These are phyloP conservation scores for Malurus leucopterus DNA, from an alignment of 2,797 vertebrate species.

Conservation along the genomic window DNA sequence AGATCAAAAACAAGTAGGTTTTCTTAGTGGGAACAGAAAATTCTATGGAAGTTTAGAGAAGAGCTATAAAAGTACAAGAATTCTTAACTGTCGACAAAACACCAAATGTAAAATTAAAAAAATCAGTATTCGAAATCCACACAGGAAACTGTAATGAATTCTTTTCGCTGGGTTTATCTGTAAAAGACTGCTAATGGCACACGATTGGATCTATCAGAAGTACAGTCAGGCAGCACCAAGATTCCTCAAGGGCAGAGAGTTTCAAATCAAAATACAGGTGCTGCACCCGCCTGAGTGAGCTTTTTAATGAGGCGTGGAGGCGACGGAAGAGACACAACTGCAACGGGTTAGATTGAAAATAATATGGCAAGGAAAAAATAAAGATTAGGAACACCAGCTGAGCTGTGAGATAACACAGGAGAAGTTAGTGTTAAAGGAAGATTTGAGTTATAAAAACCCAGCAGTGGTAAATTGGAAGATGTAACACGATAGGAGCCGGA, in stretches of 20 bases:
- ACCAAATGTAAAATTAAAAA: not conserved
- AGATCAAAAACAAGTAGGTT: not conserved
- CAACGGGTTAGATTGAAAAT: not conserved
- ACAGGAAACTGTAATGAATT: not conserved
- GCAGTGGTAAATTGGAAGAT: conserved; percentile 34
- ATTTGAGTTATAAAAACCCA: conserved; percentile 6
- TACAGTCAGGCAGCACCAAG: conserved; percentile 1
- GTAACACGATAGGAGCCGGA: not conserved
- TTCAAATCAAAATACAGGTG: not conserved
- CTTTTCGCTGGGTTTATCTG: not conserved
- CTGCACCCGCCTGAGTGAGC: not conserved
- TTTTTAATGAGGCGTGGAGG: conserved; percentile 8
- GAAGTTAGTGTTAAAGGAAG: not conserved
- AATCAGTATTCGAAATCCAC: not conserved
- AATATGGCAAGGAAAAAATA: not conserved
- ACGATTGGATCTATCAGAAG: not conserved
- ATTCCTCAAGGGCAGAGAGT: conserved; percentile 8
- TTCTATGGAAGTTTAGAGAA: not conserved
- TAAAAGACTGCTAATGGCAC: not conserved
- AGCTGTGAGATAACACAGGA: conserved; percentile 15
- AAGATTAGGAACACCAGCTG: conserved; percentile 24
- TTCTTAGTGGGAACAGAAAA: not conserved
- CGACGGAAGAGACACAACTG: not conserved
- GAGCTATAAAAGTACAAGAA: not conserved
- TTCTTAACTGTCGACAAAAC: not conserved